A percentile compares a stretch with the other conserved stretches of the same genome.
Evolutionary conservation across 2,888 invertebrate genomes (phyloP).

Genomic region (Troides aeacus): DNA sequence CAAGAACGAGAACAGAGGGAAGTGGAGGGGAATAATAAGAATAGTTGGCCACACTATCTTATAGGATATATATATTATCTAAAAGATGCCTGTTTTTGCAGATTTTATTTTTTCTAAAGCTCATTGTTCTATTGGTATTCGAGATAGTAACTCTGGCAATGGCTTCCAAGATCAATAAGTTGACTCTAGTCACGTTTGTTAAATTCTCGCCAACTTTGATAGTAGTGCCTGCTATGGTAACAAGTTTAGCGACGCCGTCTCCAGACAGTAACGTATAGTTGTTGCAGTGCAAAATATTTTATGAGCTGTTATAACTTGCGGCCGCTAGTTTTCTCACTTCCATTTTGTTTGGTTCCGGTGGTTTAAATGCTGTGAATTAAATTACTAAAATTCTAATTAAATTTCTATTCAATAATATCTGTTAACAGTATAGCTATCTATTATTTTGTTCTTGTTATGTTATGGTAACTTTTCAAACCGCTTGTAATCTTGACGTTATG

Average conservation of each 20-base stretch:
- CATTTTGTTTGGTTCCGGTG: neutral
- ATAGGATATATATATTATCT: too few species aligned
- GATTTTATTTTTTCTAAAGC: slow-evolving; percentile 3
- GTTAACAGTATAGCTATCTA: too few species aligned
- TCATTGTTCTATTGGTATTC: slow-evolving; percentile 22
- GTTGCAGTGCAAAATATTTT: slow-evolving; percentile 15
- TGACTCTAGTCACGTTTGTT: slow-evolving; percentile 19
- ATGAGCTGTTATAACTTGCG: slow-evolving; percentile 14
- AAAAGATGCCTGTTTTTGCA: neutral
- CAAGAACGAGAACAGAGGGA: too few species aligned
- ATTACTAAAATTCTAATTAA: neutral
- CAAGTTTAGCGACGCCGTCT: slow-evolving; percentile 22
- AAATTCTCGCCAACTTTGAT: slow-evolving; percentile 27
- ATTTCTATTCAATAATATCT: too few species aligned
- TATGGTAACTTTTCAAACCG: too few species aligned
- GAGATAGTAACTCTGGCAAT: slow-evolving; percentile 5
- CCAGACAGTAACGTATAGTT: slow-evolving; percentile 20
- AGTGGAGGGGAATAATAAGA: too few species aligned
- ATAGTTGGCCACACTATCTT: too few species aligned
- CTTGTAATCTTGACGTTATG: too few species aligned
- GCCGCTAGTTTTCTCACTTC: slow-evolving; percentile 7
- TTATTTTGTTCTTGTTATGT: too few species aligned
- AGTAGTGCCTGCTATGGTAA: slow-evolving; percentile 24
- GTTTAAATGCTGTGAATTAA: neutral
- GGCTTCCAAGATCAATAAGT: slow-evolving; percentile 25